Evolutionary conservation across 2,797 vertebrate species (phyloP).

Genomic region (Rhynchotus rufescens): DNA sequence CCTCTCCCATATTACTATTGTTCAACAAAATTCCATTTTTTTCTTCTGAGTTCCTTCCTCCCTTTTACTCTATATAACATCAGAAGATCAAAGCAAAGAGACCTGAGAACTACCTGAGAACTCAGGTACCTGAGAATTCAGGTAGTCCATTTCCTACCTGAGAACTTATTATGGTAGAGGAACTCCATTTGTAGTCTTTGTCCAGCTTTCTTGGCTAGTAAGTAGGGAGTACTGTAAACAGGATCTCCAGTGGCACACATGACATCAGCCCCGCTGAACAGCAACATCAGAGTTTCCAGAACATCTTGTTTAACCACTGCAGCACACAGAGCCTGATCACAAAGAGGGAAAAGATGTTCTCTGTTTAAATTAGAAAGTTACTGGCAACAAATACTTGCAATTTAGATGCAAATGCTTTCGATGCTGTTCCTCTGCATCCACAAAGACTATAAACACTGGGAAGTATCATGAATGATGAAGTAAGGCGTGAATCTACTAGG

Average conservation of each 20-base stretch:
- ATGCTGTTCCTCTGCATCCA: background rate
- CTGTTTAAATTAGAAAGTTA: background rate
- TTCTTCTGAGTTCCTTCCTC: background rate
- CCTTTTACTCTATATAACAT: background rate
- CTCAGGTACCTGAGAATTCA: too few species aligned
- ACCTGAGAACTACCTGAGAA: too few species aligned
- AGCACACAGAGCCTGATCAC: constrained; percentile 87
- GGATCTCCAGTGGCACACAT: constrained; percentile 94
- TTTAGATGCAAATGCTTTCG: background rate
- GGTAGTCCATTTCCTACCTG: constrained; percentile 78
- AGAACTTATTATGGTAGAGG: constrained; percentile 94
- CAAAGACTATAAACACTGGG: background rate
- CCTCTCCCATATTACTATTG: fast-evolving
- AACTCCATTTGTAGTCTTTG: constrained; percentile 97
- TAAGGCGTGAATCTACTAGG: background rate
- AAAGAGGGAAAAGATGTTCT: background rate
- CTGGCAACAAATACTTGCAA: background rate
- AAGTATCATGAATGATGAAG: background rate
- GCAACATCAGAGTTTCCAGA: constrained; percentile 89
- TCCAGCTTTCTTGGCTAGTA: constrained; percentile 91
- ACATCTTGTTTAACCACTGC: constrained; percentile 89
- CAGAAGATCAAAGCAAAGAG: background rate
- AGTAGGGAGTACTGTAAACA: constrained; percentile 89
- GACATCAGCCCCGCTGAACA: constrained; percentile 94
- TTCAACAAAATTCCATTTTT: background rate